phyloP scores from a whole-genome alignment of 2,888 invertebrate genomes.

The Drosophila austrosaltans region DNA sequence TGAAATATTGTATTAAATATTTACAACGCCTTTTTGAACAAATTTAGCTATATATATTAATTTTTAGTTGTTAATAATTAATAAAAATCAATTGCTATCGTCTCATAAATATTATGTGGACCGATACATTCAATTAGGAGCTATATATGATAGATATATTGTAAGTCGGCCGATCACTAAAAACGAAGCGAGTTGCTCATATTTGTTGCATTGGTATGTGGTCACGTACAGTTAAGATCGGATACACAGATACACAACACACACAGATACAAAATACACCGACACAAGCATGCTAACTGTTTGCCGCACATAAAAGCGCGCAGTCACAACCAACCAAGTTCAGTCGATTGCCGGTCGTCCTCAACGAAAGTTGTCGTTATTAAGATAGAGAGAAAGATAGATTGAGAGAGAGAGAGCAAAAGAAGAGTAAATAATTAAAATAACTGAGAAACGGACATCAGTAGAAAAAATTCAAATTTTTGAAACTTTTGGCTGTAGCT shows the following conservation, averaged over 20 bases:
- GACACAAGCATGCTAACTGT: slow-evolving; percentile 2
- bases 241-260: neutral
- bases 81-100: too few relatives aligned
- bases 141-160: too few relatives aligned
- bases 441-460: neutral
- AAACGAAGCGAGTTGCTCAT: too few relatives aligned
- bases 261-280: slow-evolving; percentile 2
- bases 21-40: too few relatives aligned
- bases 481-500: neutral
- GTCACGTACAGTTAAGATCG: slow-evolving; percentile 20
- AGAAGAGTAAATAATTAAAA: neutral
- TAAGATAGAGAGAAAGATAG: neutral
- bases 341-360: slow-evolving; percentile 5
- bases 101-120: too few relatives aligned
- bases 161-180: too few relatives aligned
- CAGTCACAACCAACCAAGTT: neutral
- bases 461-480: slow-evolving; percentile 1
- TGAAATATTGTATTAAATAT: too few relatives aligned
- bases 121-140: too few relatives aligned
- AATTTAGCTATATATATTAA: too few relatives aligned
- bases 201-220: slow-evolving; percentile 10
- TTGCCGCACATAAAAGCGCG: neutral
- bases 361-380: neutral
- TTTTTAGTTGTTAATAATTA: too few relatives aligned
- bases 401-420: neutral